Evolutionary conservation across 2,797 vertebrate species (phyloP), one percentile per base, ranked within the genome.

Genomic region (Muraenolepis orangiensis): DNA sequence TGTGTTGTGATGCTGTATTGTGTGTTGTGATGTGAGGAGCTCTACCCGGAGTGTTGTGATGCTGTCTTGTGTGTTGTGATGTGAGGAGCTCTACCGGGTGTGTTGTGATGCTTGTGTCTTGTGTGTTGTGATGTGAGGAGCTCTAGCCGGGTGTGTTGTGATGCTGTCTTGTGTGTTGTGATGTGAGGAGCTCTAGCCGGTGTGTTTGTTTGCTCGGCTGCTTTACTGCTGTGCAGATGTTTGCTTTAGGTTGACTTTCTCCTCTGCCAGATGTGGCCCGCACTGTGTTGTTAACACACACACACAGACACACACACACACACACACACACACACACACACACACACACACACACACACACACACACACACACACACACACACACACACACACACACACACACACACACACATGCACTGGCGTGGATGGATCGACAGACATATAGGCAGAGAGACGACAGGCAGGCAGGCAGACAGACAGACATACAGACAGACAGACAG

Each of bases 201-300:
- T 81, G 79, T 87, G 66, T 72, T 69, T 61, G 80, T 81, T 88
- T 86, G 79, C 81, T 87, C 87, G 82, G 87, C 87, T 80, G 78
- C 79, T 77, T 14, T 40, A 79, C 86, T 85, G 84, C 77, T 73
- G 76, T 86, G 82, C 88, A 90, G 87, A 90, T 91, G 88, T 88
- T 88, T 80, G 20, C 28, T 76, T 77, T 82, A 76, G 82, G 88
- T 82, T 80, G 66, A 80, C 78, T 81, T 78, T 78, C 82, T 83
- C 74, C 81, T 81, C 84, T 72, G 78, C 87, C 90, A 91, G 88
- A 90, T 91, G 88, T 87, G 69, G 76, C 87, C 82, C 76, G 86
- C 76, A 81, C 29, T 16, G 66, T 14, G 31, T n/a, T 30, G 4
- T 28, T 7, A 66, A 28, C 26, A 31, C 66, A 68, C 26, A 31